Percentiles rank a stretch among this genome's conserved stretches.
Evolutionary conservation across 2,797 vertebrate genomes (phyloP).

Genomic region (Lutjanus campechanus): DNA sequence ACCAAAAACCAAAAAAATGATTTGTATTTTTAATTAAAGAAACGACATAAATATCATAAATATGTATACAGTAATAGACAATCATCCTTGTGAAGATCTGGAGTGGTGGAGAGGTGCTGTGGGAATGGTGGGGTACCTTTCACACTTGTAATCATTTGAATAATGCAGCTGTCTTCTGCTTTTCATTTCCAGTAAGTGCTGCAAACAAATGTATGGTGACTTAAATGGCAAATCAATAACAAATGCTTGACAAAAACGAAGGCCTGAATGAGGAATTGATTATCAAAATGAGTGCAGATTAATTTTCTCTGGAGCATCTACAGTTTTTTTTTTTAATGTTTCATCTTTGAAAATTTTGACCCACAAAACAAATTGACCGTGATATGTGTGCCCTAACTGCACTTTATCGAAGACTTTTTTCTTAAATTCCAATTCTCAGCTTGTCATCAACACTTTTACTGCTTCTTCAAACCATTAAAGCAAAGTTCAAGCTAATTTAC

Average conservation of each 20-base stretch:
- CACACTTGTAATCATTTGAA: too few species aligned
- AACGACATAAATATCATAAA: too few species aligned
- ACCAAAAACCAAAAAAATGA: background rate
- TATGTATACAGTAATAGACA: too few species aligned
- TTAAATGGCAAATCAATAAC: too few species aligned
- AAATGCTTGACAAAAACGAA: too few species aligned
- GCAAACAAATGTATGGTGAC: too few species aligned
- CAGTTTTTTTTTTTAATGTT: background rate
- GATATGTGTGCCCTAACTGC: background rate
- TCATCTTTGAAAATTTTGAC: background rate
- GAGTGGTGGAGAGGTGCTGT: too few species aligned
- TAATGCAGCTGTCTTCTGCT: too few species aligned
- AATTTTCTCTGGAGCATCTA: background rate
- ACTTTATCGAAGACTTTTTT: background rate
- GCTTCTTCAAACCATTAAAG: background rate
- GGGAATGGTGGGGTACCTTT: too few species aligned
- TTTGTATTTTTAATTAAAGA: too few species aligned
- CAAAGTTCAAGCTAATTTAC: background rate
- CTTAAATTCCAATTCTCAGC: background rate
- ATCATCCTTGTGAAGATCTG: too few species aligned
- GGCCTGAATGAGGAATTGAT: background rate
- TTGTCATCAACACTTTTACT: background rate
- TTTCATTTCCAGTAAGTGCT: too few species aligned
- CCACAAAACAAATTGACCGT: background rate
- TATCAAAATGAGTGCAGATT: background rate